These are phyloP conservation scores for Pelecanoides urinatrix DNA, from an alignment of 2,113 vertebrate species.

Conservation along the genomic window DNA sequence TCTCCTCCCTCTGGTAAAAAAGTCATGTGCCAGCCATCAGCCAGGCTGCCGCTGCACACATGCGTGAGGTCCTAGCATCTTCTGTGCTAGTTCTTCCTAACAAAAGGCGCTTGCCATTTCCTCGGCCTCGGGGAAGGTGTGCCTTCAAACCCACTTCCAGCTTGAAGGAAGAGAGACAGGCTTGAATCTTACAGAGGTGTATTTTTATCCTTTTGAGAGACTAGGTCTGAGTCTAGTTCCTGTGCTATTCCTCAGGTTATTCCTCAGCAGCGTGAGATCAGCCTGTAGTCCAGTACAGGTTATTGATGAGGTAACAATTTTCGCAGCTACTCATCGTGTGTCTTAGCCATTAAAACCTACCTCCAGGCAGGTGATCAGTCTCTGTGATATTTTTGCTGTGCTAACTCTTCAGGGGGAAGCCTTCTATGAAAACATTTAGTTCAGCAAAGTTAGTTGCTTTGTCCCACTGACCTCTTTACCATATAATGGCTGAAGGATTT, in stretches of 20 bases:
- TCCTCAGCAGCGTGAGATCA: background rate
- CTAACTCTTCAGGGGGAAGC: background rate
- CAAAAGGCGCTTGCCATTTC: accelerated
- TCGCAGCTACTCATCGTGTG: background rate
- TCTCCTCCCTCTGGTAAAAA: background rate
- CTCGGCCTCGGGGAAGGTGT: background rate
- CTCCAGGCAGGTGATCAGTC: background rate
- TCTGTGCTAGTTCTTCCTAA: background rate
- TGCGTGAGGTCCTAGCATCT: background rate
- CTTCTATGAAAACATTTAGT: background rate
- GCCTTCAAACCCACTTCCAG: background rate
- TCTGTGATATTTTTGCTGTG: background rate
- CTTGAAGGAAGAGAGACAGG: background rate
- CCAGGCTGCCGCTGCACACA: background rate
- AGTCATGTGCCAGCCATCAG: accelerated
- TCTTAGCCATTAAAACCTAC: background rate
- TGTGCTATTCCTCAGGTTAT: background rate
- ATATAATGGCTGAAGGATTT: background rate
- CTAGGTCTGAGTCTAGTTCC: background rate
- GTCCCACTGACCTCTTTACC: background rate
- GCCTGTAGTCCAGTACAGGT: background rate
- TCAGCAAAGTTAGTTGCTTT: background rate
- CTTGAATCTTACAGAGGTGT: background rate
- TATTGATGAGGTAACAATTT: background rate
- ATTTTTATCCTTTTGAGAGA: background rate